Evolutionary conservation across 2,888 invertebrate genomes (phyloP).

Genomic region (Physocephala rufipes): DNA sequence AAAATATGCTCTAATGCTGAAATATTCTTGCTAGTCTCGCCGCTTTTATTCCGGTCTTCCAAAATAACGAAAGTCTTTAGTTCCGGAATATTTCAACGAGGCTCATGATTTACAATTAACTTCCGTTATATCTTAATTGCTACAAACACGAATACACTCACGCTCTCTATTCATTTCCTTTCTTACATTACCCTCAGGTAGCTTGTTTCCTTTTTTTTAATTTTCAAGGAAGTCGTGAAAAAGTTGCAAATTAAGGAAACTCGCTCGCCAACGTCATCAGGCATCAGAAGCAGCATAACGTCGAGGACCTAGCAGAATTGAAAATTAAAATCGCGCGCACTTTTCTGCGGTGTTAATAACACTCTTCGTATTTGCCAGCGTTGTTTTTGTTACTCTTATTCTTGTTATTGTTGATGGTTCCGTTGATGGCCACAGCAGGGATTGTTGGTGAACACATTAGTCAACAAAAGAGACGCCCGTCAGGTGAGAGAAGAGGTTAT

Average conservation of each 20-base stretch:
- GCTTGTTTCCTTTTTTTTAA: neutral
- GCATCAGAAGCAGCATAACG: too few relatives aligned
- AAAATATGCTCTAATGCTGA: too few relatives aligned
- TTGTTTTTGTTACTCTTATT: conserved; percentile 5
- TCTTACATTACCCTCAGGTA: neutral
- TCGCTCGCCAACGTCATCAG: neutral
- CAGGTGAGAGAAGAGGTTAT: too few relatives aligned
- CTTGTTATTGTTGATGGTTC: conserved; percentile 1
- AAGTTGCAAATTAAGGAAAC: conserved; percentile 19
- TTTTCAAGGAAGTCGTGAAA: neutral
- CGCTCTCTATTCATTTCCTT: neutral
- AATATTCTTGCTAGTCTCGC: too few relatives aligned
- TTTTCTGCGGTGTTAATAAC: conserved; percentile 19
- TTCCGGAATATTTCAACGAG: neutral
- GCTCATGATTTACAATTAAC: conserved; percentile 6
- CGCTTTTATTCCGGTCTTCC: neutral
- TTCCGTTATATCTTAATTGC: conserved; percentile 22
- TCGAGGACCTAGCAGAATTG: neutral
- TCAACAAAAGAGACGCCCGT: neutral
- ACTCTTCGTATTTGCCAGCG: neutral
- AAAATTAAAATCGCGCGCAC: conserved; percentile 25
- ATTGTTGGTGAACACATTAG: neutral
- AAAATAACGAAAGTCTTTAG: neutral
- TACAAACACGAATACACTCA: neutral
- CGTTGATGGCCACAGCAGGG: neutral